Percentiles rank a stretch among this genome's conserved stretches.
phyloP scores from a whole-genome alignment of 2,113 vertebrate genomes.

The Monarcha castaneiventris region DNA sequence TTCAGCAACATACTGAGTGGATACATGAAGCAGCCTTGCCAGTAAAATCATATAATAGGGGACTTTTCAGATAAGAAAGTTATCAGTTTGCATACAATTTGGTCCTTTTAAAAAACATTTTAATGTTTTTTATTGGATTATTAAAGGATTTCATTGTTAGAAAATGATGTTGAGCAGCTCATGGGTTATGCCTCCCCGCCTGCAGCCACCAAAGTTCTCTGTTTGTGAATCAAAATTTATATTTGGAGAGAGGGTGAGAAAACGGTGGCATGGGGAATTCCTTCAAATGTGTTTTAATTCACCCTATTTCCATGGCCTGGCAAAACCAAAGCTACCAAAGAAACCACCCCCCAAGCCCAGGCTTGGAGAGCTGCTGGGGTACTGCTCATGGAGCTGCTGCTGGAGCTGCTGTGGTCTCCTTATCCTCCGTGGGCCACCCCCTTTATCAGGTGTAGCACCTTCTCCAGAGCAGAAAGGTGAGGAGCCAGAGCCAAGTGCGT shows the following conservation, averaged over 20 bases:
- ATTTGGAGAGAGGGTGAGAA: not conserved
- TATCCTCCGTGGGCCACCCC: accelerated
- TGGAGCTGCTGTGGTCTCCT: not conserved
- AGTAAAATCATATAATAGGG: not conserved
- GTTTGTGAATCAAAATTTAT: not conserved
- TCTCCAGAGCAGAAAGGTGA: not conserved
- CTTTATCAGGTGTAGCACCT: not conserved
- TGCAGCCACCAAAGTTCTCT: not conserved
- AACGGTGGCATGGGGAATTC: not conserved
- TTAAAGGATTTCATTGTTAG: not conserved
- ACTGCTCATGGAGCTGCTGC: not conserved
- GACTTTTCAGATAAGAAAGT: not conserved
- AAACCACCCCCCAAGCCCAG: not conserved
- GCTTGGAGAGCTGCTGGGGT: not conserved
- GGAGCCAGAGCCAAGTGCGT: not conserved
- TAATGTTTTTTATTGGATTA: not conserved
- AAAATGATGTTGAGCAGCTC: accelerated
- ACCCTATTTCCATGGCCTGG: accelerated
- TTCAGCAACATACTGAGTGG: not conserved
- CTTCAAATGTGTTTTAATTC: not conserved
- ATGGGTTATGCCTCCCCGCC: not conserved
- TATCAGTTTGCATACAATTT: not conserved
- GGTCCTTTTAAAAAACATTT: not conserved
- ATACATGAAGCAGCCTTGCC: not conserved
- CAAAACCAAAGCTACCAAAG: not conserved